phyloP scores from a whole-genome alignment of 2,113 vertebrate genomes.

The Anolis sagrei region DNA sequence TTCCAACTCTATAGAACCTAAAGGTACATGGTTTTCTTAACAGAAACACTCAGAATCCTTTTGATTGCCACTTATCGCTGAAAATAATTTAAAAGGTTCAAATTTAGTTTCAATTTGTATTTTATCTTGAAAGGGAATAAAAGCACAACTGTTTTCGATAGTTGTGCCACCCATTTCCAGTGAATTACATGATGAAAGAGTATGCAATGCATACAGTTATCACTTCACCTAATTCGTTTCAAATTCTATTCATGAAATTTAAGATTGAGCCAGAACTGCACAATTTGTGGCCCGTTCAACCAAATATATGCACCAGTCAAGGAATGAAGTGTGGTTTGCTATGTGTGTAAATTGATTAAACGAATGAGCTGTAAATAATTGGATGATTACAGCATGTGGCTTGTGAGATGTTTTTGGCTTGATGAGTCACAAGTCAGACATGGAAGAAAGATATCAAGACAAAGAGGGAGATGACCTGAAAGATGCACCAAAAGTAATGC shows the following conservation, averaged over 20 bases:
- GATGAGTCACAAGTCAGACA: background rate
- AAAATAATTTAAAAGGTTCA: constrained; percentile 70
- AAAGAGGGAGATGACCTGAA: background rate
- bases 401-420: background rate
- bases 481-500: background rate
- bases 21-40: background rate
- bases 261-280: background rate
- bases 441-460: background rate
- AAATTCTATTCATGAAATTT: background rate
- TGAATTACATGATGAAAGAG: background rate
- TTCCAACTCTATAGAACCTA: background rate
- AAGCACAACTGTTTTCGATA: background rate
- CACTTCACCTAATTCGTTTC: constrained; percentile 39
- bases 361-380: background rate
- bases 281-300: background rate
- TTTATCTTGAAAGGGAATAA: constrained; percentile 49
- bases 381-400: background rate
- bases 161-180: constrained; percentile 47
- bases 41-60: constrained; percentile 55
- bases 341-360: background rate
- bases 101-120: constrained; percentile 63
- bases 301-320: background rate
- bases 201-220: constrained; percentile 16
- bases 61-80: constrained; percentile 60
- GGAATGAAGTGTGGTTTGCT: background rate